A percentile compares a stretch with the other conserved stretches of the same genome.
phyloP scores from a whole-genome alignment of 2,888 invertebrate species.

The Gastracanthus pulcherrimus region DNA sequence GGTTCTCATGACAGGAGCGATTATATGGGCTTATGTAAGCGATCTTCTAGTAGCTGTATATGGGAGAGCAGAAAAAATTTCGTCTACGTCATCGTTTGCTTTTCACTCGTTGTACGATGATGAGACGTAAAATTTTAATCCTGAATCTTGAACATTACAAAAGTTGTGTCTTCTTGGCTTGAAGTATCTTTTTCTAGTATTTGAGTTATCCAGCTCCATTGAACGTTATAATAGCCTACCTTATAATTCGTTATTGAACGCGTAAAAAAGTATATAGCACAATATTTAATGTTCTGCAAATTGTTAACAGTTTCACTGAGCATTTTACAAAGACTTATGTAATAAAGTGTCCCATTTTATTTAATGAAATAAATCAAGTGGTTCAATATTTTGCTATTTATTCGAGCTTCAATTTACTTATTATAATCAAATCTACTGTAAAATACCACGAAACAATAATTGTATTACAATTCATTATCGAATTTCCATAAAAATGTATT shows the following conservation, averaged over 20 bases:
- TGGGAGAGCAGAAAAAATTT: constrained; percentile 18
- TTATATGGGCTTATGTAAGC: constrained; percentile 47
- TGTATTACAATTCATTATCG: not conserved
- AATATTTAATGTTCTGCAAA: no score
- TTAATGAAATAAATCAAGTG: no score
- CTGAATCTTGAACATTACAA: not conserved
- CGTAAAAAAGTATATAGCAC: no score
- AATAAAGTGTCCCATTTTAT: no score
- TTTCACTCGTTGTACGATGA: not conserved
- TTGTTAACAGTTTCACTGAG: no score
- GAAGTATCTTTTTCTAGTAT: no score
- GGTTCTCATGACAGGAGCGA: constrained; percentile 40
- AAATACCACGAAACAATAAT: not conserved
- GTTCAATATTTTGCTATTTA: no score
- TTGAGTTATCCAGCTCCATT: no score
- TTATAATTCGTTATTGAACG: no score
- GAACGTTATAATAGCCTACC: no score
- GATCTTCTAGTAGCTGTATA: constrained; percentile 8
- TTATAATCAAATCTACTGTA: not conserved
- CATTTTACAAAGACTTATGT: no score
- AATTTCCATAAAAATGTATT: not conserved
- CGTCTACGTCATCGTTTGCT: constrained; percentile 1
- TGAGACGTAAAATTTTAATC: constrained; percentile 1
- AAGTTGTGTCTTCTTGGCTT: not conserved
- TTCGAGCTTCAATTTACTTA: no score